Evolutionary conservation across 2,888 invertebrate genomes (phyloP).

Genomic region (Tillus elongatus): DNA sequence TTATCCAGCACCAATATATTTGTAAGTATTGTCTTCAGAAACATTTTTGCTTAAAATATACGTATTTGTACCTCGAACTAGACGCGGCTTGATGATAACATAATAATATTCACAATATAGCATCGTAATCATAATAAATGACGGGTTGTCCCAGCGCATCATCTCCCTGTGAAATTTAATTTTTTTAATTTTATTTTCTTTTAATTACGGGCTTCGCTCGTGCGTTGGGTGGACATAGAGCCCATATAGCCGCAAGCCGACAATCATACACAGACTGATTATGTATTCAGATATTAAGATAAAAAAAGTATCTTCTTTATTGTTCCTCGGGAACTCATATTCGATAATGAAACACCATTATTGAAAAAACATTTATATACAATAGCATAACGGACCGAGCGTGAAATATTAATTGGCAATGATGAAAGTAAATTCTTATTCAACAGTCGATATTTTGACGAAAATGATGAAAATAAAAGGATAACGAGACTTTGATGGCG

Average conservation of each 20-base stretch:
- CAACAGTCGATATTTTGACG: no score
- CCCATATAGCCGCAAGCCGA: not conserved
- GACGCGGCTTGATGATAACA: no score
- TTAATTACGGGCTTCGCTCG: not conserved
- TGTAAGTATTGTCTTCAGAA: no score
- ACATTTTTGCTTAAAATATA: no score
- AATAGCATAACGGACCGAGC: not conserved
- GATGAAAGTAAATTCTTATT: conserved; percentile 23
- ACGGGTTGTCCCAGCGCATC: not conserved
- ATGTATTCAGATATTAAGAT: conserved; percentile 3
- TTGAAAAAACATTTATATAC: conserved; percentile 1
- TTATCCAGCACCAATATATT: no score
- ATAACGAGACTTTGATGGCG: no score
- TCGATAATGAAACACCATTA: conserved; percentile 2
- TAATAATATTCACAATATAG: not conserved
- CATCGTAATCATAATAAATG: not conserved
- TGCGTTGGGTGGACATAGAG: not conserved
- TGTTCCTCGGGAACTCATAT: not conserved
- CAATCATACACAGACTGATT: not conserved
- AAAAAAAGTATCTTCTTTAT: not conserved
- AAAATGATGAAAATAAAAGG: no score
- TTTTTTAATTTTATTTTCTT: conserved; percentile 3
- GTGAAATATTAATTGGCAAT: conserved; percentile 13
- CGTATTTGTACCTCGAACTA: no score
- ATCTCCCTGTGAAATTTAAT: not conserved